Evolutionary conservation across 2,888 invertebrate genomes (phyloP).

Genomic region (Parapristionchus giblindavisi): DNA sequence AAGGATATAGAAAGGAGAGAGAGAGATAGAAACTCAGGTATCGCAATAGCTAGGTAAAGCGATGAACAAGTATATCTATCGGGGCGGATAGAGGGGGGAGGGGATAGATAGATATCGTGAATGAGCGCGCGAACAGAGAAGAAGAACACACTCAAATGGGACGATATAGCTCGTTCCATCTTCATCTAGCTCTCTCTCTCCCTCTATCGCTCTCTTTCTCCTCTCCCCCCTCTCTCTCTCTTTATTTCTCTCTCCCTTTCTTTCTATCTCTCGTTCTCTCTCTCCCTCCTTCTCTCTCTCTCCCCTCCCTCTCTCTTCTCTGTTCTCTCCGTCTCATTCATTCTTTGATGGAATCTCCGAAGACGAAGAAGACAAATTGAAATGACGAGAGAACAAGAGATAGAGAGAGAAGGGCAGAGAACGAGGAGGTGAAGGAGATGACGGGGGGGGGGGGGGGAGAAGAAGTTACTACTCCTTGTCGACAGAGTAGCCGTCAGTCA

Average conservation of each 20-base stretch:
- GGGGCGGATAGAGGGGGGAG: neutral
- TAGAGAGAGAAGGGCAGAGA: neutral
- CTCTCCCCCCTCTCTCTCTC: neutral
- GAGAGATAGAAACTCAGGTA: slow-evolving; percentile 5
- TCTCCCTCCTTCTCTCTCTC: neutral
- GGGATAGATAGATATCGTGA: too few relatives aligned
- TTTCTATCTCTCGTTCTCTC: neutral
- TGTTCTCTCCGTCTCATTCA: too few relatives aligned
- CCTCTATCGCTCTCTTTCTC: neutral
- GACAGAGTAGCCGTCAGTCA: too few relatives aligned
- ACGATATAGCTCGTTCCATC: neutral
- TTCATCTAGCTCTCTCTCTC: neutral
- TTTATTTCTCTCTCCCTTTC: neutral
- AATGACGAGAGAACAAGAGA: neutral
- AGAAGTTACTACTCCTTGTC: too few relatives aligned
- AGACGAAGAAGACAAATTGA: neutral
- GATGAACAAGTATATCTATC: neutral
- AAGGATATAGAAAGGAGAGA: neutral
- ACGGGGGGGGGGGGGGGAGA: too few relatives aligned
- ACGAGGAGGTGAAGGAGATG: too few relatives aligned
- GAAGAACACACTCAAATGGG: neutral
- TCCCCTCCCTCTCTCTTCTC: slow-evolving; percentile 2
- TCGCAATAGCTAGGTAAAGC: neutral
- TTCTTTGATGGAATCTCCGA: too few relatives aligned
- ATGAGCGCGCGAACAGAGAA: too few relatives aligned